A percentile compares a stretch with the other conserved stretches of the same genome.
These are phyloP conservation scores for Oncorhynchus kisutch DNA, from an alignment of 2,113 vertebrate species.

Conservation along the genomic window DNA sequence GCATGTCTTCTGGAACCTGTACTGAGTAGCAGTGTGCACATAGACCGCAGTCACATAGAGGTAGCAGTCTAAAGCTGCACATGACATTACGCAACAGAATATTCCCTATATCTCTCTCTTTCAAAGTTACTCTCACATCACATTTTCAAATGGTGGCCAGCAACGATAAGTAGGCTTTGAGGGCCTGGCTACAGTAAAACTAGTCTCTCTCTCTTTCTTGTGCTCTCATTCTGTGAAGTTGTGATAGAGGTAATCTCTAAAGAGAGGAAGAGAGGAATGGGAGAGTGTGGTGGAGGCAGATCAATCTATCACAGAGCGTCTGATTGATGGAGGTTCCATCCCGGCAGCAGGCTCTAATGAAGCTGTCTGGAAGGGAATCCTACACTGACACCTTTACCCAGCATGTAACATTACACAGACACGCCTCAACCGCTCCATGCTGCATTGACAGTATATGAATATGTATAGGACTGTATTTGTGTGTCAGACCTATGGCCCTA, in stretches of 20 bases:
- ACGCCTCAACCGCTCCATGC: no score
- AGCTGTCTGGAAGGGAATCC: slow-evolving; percentile 43
- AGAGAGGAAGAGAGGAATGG: slow-evolving; percentile 34
- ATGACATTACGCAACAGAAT: background rate
- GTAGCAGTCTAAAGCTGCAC: background rate
- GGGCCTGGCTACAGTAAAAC: slow-evolving; percentile 39
- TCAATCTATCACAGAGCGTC: slow-evolving; percentile 39
- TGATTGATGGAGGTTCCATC: slow-evolving; percentile 41
- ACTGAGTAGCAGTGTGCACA: background rate
- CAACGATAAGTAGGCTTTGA: slow-evolving; percentile 46
- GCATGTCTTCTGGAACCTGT: background rate
- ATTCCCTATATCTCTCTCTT: slow-evolving; percentile 32
- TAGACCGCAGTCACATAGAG: background rate
- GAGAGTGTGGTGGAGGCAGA: slow-evolving; percentile 30
- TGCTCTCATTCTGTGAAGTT: slow-evolving; percentile 43
- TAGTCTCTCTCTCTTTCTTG: slow-evolving; percentile 30
- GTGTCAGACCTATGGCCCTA: no score
- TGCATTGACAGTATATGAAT: no score
- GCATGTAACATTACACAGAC: slow-evolving; percentile 9
- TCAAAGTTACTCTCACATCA: slow-evolving; percentile 35
- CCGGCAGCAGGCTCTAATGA: slow-evolving; percentile 36
- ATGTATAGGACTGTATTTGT: no score
- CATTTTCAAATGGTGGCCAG: slow-evolving; percentile 32
- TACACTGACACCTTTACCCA: slow-evolving; percentile 39
- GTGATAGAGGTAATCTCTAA: slow-evolving; percentile 64